These are phyloP conservation scores for Halcyon smyrnensis DNA, from an alignment of 2,797 vertebrate genomes.

Conservation along the genomic window DNA sequence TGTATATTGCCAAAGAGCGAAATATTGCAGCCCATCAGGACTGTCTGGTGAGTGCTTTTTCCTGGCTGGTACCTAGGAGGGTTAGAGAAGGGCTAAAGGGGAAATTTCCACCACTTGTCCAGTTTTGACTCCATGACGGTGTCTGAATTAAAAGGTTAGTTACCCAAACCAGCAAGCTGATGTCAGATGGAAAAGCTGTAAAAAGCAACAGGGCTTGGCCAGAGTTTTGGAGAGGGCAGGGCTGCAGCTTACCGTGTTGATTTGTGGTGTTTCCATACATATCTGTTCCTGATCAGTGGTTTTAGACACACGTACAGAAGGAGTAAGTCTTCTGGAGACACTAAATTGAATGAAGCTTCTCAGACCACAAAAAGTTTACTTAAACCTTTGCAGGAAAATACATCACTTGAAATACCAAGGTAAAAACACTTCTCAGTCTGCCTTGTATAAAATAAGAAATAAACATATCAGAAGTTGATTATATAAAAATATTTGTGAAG, in stretches of 20 bases:
- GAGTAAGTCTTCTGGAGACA: neutral
- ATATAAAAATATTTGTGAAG: neutral
- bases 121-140: neutral
- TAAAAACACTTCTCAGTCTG: neutral
- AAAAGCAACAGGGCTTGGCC: neutral
- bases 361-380: neutral
- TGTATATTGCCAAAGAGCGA: slow-evolving; percentile 70
- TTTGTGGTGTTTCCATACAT: neutral
- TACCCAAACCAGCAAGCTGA: neutral
- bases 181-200: neutral
- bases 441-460: neutral
- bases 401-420: neutral
- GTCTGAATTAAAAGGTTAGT: neutral
- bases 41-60: slow-evolving; percentile 77
- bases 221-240: neutral
- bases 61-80: accelerated
- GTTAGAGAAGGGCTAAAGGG: neutral
- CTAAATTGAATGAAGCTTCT: neutral
- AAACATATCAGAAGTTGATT: neutral
- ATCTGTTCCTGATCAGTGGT: neutral
- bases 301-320: neutral
- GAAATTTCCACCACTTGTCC: neutral
- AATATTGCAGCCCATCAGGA: slow-evolving; percentile 78
- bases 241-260: neutral
- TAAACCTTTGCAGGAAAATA: neutral